Evolutionary conservation across 1,140 invertebrate genomes (phyloP).

Genomic region (Drosophila setifemur): DNA sequence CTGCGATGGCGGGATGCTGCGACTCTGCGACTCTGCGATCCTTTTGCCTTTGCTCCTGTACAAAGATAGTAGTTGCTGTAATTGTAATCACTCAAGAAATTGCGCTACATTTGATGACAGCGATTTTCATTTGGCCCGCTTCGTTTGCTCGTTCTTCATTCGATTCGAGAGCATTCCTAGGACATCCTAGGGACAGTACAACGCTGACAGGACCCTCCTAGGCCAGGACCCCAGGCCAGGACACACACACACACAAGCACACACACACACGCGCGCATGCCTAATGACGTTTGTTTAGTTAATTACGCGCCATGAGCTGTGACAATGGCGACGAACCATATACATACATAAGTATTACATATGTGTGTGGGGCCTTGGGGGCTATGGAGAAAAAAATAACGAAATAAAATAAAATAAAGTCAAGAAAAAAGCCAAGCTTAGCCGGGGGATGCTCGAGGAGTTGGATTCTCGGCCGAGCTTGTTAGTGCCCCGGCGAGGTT

Average conservation of each 20-base stretch:
- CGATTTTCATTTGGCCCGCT: slow-evolving; percentile 70
- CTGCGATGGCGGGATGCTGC: slow-evolving; percentile 28
- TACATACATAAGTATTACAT: neutral
- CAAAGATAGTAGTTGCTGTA: slow-evolving; percentile 56
- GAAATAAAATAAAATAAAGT: slow-evolving; percentile 10
- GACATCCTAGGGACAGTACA: slow-evolving; percentile 4
- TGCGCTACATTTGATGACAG: slow-evolving; percentile 79
- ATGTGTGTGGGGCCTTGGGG: slow-evolving; percentile 31
- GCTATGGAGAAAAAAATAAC: neutral
- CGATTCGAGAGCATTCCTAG: slow-evolving; percentile 18
- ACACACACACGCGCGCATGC: slow-evolving; percentile 54
- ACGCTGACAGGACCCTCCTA: neutral
- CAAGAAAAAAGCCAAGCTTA: neutral
- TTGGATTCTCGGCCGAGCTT: slow-evolving; percentile 29
- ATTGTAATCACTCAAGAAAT: slow-evolving; percentile 80
- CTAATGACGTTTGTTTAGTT: slow-evolving; percentile 82
- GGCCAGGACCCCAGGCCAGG: slow-evolving; percentile 36
- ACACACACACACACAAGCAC: neutral
- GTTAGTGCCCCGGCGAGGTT: slow-evolving; percentile 49
- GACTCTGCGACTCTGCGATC: slow-evolving; percentile 9
- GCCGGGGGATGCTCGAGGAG: slow-evolving; percentile 8
- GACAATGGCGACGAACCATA: slow-evolving; percentile 73
- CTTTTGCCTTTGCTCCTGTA: slow-evolving; percentile 11
- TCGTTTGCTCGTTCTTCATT: slow-evolving; percentile 34
- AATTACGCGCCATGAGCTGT: slow-evolving; percentile 81